Conservation (phyloP, 2,888 invertebrate species). For the Beris chalybata region DNA sequence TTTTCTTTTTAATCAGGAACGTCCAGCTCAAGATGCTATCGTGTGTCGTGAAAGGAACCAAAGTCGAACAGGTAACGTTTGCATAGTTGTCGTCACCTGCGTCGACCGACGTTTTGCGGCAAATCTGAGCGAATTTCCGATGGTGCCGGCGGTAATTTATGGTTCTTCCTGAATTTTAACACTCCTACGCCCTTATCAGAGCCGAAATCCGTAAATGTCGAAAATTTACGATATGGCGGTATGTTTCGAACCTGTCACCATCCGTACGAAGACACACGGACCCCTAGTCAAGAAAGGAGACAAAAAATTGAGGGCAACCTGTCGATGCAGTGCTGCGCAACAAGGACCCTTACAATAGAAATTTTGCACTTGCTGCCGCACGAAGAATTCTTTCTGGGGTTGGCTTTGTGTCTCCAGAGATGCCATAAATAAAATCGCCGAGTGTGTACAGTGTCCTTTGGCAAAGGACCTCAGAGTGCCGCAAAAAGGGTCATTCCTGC, state of each 20-base stretch:
- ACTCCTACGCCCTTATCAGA: constrained; percentile 28
- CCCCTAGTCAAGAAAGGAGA: constrained; percentile 2
- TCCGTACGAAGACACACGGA: constrained; percentile 18
- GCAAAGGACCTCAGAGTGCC: constrained; percentile 9
- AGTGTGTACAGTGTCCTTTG: constrained; percentile 8
- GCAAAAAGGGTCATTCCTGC: constrained; percentile 27
- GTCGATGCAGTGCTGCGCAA: constrained; percentile 26
- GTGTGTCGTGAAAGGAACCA: not conserved
- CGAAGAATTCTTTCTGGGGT: constrained; percentile 20
- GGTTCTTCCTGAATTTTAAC: constrained; percentile 22
- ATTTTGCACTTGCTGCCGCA: constrained; percentile 33
- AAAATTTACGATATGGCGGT: constrained; percentile 7
- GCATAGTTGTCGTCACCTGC: constrained; percentile 11
- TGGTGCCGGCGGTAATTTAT: constrained; percentile 13
- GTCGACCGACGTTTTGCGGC: constrained; percentile 9
- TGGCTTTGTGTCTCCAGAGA: constrained; percentile 29
- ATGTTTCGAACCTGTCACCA: constrained; percentile 31
- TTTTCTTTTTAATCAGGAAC: not conserved
- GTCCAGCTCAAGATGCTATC: not conserved
- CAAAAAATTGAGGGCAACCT: constrained; percentile 22
- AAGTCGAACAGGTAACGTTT: not conserved
- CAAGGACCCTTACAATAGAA: constrained; percentile 31
- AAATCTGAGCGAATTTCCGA: constrained; percentile 2
- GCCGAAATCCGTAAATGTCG: constrained; percentile 14
- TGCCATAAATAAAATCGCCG: constrained; percentile 36